Evolutionary conservation across 2,888 invertebrate genomes (phyloP).

Genomic region (Cactoblastis cactorum): DNA sequence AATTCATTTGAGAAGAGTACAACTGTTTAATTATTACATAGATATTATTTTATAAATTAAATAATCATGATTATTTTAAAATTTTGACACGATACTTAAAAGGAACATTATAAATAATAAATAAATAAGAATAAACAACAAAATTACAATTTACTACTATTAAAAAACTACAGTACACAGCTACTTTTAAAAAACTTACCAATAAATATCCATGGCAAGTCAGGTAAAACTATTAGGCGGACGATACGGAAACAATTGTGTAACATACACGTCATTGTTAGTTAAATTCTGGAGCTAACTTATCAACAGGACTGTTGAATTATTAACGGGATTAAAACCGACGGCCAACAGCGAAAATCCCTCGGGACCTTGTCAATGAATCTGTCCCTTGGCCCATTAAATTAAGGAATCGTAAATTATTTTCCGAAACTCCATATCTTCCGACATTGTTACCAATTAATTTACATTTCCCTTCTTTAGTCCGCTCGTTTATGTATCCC

Average conservation of each 20-base stretch:
- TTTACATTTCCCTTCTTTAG: conserved; percentile 1
- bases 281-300: neutral
- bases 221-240: neutral
- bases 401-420: conserved; percentile 6
- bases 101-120: no score
- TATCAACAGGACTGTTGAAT: neutral
- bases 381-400: conserved; percentile 11
- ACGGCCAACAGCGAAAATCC: neutral
- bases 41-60: no score
- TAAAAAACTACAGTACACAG: no score
- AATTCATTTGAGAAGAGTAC: no score
- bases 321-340: neutral
- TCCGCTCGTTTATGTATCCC: neutral
- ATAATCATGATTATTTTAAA: no score
- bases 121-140: no score
- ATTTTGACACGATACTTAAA: no score
- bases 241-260: neutral
- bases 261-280: neutral
- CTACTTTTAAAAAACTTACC: no score
- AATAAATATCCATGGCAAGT: no score
- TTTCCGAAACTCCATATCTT: conserved; percentile 8
- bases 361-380: conserved; percentile 6
- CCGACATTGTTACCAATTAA: conserved; percentile 2
- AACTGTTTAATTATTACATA: no score
- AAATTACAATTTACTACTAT: no score